Base-by-base conservation (phyloP, 2,888 invertebrate species). In the Allacma fusca region DNA sequence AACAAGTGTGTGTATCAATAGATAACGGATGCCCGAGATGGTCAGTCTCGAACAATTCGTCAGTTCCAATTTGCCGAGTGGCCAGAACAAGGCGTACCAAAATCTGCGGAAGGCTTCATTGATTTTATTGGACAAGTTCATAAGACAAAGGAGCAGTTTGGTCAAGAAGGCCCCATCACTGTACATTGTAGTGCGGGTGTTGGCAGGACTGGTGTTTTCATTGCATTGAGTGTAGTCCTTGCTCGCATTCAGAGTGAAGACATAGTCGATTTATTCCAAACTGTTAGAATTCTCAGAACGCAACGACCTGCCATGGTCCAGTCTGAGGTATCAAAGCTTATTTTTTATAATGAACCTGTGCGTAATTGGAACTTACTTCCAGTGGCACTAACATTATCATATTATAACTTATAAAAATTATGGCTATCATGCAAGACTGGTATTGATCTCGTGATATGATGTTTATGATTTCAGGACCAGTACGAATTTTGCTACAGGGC, bases 401-500 rank as follows among this genome's bases (percentile, higher is more conserved):
- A n/a, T n/a, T n/a, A n/a, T n/a, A n/a, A n/a, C n/a, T n/a, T n/a
- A n/a, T n/a, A n/a, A n/a, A n/a, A n/a, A n/a, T n/a, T n/a, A n/a
- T n/a, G n/a, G n/a, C n/a, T n/a, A n/a, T n/a, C n/a, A n/a, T n/a
- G n/a, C n/a, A n/a, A n/a, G n/a, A n/a, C n/a, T n/a, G n/a, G n/a
- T n/a, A n/a, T n/a, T n/a, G n/a, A n/a, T n/a, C n/a, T n/a, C n/a
- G n/a, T n/a, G n/a, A n/a, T n/a, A n/a, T n/a, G n/a, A n/a, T n/a
- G n/a, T n/a, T n/a, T n/a, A n/a, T n/a, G n/a, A n/a, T 87, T 88
- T 40, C 88, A 96, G 95, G 98, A 99, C 89, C 98, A 99, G 89
- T 99, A 99, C 89, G 97, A 98, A 88, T 99, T 99, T 90, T 98
- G 98, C 89, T 99, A 99, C 89, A 93, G 97, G 85, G 98, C 99